A percentile compares a stretch with the other conserved stretches of the same genome.
These are phyloP conservation scores for Drosophila prolongata DNA, from an alignment of 2,888 invertebrate species.

Conservation along the genomic window DNA sequence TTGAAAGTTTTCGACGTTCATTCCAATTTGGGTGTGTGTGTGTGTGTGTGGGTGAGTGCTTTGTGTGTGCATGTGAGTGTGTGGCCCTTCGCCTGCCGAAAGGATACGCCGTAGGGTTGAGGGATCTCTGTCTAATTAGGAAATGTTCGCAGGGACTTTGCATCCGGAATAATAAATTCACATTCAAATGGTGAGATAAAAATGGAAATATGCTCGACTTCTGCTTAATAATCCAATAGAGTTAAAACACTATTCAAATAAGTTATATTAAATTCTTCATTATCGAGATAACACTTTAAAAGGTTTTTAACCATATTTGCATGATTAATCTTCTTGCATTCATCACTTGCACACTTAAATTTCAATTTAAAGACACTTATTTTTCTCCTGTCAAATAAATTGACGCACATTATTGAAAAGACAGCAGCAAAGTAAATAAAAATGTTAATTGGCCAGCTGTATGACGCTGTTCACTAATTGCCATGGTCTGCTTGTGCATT, in stretches of 20 bases:
- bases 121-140: constrained; percentile 53
- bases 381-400: background rate
- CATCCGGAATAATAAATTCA: constrained; percentile 18
- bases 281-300: too few species aligned
- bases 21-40: constrained; percentile 59
- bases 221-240: background rate
- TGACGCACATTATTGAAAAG: constrained; percentile 8
- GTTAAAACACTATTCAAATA: background rate
- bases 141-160: constrained; percentile 19
- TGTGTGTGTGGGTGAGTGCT: constrained; percentile 11
- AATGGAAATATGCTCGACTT: background rate
- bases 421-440: constrained; percentile 23
- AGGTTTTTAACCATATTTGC: too few species aligned
- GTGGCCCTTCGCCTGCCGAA: constrained; percentile 1
- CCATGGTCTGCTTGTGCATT: constrained; percentile 6
- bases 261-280: too few species aligned
- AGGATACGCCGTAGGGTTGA: constrained; percentile 12
- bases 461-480: constrained; percentile 12
- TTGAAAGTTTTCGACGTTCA: constrained; percentile 76
- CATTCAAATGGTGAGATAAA: constrained; percentile 8
- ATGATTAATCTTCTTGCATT: background rate
- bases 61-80: constrained; percentile 3
- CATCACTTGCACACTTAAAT: background rate
- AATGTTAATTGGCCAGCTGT: constrained; percentile 19
- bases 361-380: background rate